Base-by-base conservation (phyloP, 2,113 vertebrate species). In the Maccullochella peelii region DNA sequence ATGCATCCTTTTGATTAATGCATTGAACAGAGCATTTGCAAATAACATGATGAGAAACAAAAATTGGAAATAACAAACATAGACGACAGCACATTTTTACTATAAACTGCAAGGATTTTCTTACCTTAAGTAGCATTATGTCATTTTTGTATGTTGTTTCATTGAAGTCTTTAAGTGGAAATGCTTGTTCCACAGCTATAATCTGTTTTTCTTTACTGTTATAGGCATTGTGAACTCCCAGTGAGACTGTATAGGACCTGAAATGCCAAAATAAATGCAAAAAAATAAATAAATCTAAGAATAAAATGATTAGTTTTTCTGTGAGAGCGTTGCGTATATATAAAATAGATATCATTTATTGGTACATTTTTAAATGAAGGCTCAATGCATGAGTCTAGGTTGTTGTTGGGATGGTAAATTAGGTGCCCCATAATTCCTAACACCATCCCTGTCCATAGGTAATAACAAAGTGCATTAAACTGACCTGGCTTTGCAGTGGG, bases 91-190 rank as follows among this genome's bases (percentile, higher is more conserved):
- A 4, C 15, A 11, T 33, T 10, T 14, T 6, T 25, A 10, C 1
- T 23, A 16, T 25, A 1, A 33, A 47, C 0, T 57, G 0, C 18
- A 10, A 44, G 5, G 5, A 7, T 16, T 57, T 16, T 44, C 63
- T 86, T 88, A 95, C 94, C 91, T 94, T 90, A 0, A 95, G 77
- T 44, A 95, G 71, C 92, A 94, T 91, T 10, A 93, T 67, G 80
- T 94, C 91, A 74, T 93, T 71, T 6, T 0, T 38, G 0, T 0
- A 10, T 0, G 2, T 0, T 0, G 0, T 2, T 8, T 0, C 0
- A 16, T 75, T 8, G 42, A 58, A 94, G 0, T 85, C 2, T 50
- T 82, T 2, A 73, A 86, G 73, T 66, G 87, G 84, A 86, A 85
- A 49, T 5, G 5, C 0, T 55, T 77, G 0, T 10, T 76, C 15